Percentiles rank a stretch among this genome's conserved stretches.
These are phyloP conservation scores for Drosophila simulans DNA, from an alignment of 1,140 invertebrate species.

Conservation along the genomic window DNA sequence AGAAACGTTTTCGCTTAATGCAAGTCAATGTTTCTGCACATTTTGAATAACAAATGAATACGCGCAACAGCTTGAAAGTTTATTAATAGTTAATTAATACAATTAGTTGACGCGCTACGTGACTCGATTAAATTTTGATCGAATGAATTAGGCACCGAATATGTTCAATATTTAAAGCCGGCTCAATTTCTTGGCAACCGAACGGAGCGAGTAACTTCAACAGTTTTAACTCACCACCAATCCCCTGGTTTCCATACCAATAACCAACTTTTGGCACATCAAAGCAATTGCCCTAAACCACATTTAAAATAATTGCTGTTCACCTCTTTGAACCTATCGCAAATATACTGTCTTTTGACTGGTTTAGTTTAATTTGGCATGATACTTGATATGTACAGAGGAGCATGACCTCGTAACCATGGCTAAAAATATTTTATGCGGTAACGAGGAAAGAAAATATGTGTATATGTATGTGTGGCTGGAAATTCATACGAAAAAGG, in stretches of 20 bases:
- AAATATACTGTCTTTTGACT: slow-evolving; percentile 4
- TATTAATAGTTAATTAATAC: slow-evolving; percentile 50
- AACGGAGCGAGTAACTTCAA: slow-evolving; percentile 20
- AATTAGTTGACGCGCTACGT: slow-evolving; percentile 15
- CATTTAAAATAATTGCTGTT: slow-evolving; percentile 48
- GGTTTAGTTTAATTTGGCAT: slow-evolving; percentile 30
- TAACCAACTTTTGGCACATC: slow-evolving; percentile 19
- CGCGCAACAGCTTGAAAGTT: not conserved
- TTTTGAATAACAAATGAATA: slow-evolving; percentile 38
- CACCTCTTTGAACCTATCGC: slow-evolving; percentile 29
- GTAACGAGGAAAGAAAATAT: slow-evolving; percentile 11
- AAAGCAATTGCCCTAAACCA: slow-evolving; percentile 24
- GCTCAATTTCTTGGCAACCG: slow-evolving; percentile 17
- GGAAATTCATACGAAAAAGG: slow-evolving; percentile 1
- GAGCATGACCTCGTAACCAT: slow-evolving; percentile 2
- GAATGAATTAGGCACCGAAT: not conserved
- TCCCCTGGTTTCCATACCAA: slow-evolving; percentile 22
- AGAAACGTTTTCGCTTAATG: not conserved
- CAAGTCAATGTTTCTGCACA: slow-evolving; percentile 2
- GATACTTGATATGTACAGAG: slow-evolving; percentile 20
- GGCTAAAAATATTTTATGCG: slow-evolving; percentile 10
- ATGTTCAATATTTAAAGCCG: slow-evolving; percentile 5
- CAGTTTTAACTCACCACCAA: slow-evolving; percentile 12
- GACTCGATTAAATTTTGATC: slow-evolving; percentile 21
- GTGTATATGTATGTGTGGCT: not conserved